Percentiles rank a stretch among this genome's conserved stretches.
Evolutionary conservation across 2,113 vertebrate genomes (phyloP).

Genomic region (Buteo buteo): DNA sequence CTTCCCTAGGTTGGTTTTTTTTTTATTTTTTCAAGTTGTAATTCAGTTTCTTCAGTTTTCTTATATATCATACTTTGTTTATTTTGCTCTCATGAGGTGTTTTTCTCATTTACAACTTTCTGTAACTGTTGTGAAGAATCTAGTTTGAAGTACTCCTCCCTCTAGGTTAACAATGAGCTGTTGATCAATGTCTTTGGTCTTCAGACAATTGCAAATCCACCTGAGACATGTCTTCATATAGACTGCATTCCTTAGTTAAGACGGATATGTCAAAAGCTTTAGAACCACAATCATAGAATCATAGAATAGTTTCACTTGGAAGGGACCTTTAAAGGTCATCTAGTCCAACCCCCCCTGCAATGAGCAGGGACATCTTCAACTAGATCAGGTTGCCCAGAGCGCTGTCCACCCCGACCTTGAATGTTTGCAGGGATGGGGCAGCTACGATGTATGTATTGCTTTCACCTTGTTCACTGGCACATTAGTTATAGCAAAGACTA

Average conservation of each 20-base stretch:
- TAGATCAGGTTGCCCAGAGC: neutral
- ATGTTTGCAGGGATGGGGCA: neutral
- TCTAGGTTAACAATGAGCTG: neutral
- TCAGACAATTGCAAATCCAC: neutral
- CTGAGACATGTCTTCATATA: neutral
- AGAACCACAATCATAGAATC: neutral
- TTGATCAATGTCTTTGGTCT: neutral
- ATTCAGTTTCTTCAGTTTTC: neutral
- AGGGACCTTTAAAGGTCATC: neutral
- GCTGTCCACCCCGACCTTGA: neutral
- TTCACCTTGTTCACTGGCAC: neutral
- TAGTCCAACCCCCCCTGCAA: neutral
- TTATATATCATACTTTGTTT: neutral
- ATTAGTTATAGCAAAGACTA: neutral
- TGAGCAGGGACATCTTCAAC: neutral
- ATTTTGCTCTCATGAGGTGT: neutral
- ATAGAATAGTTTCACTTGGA: neutral
- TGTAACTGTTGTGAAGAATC: neutral
- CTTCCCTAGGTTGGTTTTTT: neutral
- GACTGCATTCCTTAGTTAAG: neutral
- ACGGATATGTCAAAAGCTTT: neutral
- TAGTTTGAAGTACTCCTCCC: neutral
- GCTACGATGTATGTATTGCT: neutral
- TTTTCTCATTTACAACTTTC: neutral
- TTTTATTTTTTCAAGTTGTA: neutral